Base-by-base conservation (phyloP, 2,113 vertebrate genomes). In the Melanerpes formicivorus region DNA sequence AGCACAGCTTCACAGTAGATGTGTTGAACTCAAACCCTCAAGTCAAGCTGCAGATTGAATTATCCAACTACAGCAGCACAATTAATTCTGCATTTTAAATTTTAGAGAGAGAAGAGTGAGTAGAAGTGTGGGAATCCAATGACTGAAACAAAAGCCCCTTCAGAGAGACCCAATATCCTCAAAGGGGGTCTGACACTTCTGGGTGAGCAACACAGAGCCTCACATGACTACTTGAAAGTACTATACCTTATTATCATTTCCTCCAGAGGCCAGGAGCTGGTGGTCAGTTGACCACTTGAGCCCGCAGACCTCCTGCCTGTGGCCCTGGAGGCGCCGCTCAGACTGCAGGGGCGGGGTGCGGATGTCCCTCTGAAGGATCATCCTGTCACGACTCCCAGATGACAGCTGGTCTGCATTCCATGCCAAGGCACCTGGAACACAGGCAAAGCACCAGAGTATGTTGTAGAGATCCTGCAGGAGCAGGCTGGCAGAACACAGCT, bases 201-300 rank as follows among this genome's bases (percentile, higher is more conserved):
- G 5, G 4, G 14, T 19, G 37, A 73, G 50, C 50, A 52, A 46
- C 27, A 9, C 0, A 3, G 37, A 78, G 13, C 26, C 27, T 29
- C 52, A 10, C 7, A 2, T 1, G 34, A 29, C 32, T 30, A 40
- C 34, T 19, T 7, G 7, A 18, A 55, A 70, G 27, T 6, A 66
- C 58, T 0, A 2, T 96, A 99, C 99, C 98, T 99, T 99, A 93
- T 99, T 99, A 94, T 99, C 99, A 3, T 99, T 99, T 66, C 99
- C 99, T 71, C 99, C 99, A 0, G 99, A 99, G 30, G 99, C 99
- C 5, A 99, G 98, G 19, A 99, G 98, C 95, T 99, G 99, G 94
- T 99, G 99, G 97, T 99, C 99, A 0, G 99, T 99, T 95, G 99
- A 99, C 99, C 99, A 99, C 80, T 99, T 99, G 60, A 99, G 98